phyloP scores from a whole-genome alignment of 2,113 vertebrate genomes.

The Gnathonemus echidnorhynchus region DNA sequence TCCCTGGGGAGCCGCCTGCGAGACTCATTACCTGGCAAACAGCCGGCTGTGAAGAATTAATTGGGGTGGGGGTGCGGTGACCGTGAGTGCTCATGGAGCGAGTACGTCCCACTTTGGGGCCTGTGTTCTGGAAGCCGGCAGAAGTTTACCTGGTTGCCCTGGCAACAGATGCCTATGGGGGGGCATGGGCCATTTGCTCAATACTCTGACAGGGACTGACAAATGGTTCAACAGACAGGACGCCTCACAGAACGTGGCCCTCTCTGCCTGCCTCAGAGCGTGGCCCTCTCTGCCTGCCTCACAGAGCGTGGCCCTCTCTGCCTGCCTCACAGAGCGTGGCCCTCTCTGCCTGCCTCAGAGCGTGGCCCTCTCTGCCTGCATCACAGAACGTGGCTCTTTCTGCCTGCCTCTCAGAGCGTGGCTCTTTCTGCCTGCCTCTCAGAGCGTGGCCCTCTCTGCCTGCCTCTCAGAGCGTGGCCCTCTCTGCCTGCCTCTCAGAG shows the following conservation, averaged over 20 bases:
- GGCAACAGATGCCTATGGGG: background rate
- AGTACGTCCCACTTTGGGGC: background rate
- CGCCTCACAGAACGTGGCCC: background rate
- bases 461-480: background rate
- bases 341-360: background rate
- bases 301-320: background rate
- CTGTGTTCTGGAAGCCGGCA: background rate
- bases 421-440: too few relatives aligned
- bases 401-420: background rate
- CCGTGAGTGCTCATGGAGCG: slow-evolving; percentile 19
- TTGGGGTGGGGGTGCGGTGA: slow-evolving; percentile 53
- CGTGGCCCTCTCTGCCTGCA: background rate
- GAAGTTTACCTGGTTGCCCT: slow-evolving; percentile 9
- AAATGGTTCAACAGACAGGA: background rate
- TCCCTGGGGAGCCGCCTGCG: slow-evolving; percentile 42
- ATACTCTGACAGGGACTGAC: background rate
- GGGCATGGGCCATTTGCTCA: background rate
- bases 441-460: background rate
- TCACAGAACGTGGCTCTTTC: background rate
- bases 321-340: background rate
- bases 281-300: too few relatives aligned
- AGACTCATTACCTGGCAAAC: slow-evolving; percentile 64
- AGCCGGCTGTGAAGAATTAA: slow-evolving; percentile 57
- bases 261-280: background rate
- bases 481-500: background rate